These are phyloP conservation scores for Poecilus cupreus DNA, from an alignment of 2,888 invertebrate genomes.

Conservation along the genomic window DNA sequence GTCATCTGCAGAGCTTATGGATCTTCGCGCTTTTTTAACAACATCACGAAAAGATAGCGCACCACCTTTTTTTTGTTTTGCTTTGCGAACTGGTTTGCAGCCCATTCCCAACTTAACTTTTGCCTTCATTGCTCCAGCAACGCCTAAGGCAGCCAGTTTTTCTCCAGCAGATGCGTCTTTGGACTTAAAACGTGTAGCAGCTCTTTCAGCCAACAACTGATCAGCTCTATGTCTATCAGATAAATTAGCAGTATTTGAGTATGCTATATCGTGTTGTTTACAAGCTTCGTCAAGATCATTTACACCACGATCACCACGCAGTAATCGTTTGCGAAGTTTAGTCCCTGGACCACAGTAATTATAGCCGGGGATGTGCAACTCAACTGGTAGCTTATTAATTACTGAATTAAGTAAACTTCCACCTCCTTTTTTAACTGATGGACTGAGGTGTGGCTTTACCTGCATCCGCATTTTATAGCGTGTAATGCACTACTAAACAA, in stretches of 20 bases:
- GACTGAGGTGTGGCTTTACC: too few species aligned
- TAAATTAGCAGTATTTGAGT: conserved; percentile 63
- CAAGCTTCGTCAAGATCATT: conserved; percentile 63
- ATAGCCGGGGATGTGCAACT: conserved; percentile 64
- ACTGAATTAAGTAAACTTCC: conserved; percentile 23
- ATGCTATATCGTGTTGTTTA: conserved; percentile 64
- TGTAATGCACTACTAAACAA: not conserved
- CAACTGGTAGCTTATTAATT: conserved; percentile 64
- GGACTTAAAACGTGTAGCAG: conserved; percentile 65
- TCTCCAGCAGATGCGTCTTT: conserved; percentile 66
- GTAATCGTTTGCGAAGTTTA: conserved; percentile 61
- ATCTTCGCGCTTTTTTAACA: not conserved
- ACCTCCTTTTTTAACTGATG: not conserved
- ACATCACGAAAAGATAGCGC: not conserved
- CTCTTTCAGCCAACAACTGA: conserved; percentile 66
- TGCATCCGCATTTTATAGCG: not conserved
- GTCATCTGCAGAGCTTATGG: not conserved
- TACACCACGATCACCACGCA: conserved; percentile 64
- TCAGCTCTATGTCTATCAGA: conserved; percentile 68
- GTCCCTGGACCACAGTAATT: too few species aligned
- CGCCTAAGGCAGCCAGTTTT: conserved; percentile 59
- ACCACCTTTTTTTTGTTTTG: not conserved
- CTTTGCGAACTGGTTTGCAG: not conserved
- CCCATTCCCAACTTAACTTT: too few species aligned
- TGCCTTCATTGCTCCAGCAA: not conserved